phyloP scores from a whole-genome alignment of 2,888 invertebrate species.

The Temnothorax rugatulus region DNA sequence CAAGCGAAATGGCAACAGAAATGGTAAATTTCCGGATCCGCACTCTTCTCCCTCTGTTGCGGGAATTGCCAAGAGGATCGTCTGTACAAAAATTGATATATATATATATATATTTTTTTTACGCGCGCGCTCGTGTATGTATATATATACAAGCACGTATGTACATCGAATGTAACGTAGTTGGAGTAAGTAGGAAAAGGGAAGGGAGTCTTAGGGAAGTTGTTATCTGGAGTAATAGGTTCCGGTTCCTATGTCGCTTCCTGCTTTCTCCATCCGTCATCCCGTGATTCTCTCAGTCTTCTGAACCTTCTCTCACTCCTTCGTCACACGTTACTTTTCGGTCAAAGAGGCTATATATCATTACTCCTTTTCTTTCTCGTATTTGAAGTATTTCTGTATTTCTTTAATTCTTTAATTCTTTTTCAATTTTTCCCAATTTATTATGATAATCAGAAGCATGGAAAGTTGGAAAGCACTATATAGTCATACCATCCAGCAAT shows the following conservation, averaged over 20 bases:
- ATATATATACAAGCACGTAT: background rate
- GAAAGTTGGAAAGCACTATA: background rate
- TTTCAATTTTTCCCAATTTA: conserved; percentile 19
- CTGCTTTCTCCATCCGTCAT: conserved; percentile 78
- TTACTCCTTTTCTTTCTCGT: conserved; percentile 6
- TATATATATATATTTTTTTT: background rate
- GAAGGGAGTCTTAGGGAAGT: conserved; percentile 78
- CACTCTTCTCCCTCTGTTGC: conserved; percentile 24
- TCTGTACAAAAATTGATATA: conserved; percentile 52
- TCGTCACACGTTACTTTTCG: conserved; percentile 34
- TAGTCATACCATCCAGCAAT: background rate
- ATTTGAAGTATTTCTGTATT: conserved; percentile 5
- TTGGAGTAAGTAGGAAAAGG: conserved; percentile 80
- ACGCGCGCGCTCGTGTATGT: background rate
- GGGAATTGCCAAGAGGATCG: conserved; percentile 52
- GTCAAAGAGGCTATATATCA: conserved; percentile 48
- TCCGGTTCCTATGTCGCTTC: conserved; percentile 80
- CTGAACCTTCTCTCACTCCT: conserved; percentile 31
- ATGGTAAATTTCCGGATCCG: conserved; percentile 81
- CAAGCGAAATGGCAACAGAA: conserved; percentile 74
- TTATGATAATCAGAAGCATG: conserved; percentile 52
- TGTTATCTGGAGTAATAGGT: conserved; percentile 81
- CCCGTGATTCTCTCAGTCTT: conserved; percentile 62
- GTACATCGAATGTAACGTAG: conserved; percentile 56
- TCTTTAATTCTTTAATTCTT: background rate